Evolutionary conservation across 2,113 vertebrate species (phyloP).

Genomic region (Pollachius pollachius): DNA sequence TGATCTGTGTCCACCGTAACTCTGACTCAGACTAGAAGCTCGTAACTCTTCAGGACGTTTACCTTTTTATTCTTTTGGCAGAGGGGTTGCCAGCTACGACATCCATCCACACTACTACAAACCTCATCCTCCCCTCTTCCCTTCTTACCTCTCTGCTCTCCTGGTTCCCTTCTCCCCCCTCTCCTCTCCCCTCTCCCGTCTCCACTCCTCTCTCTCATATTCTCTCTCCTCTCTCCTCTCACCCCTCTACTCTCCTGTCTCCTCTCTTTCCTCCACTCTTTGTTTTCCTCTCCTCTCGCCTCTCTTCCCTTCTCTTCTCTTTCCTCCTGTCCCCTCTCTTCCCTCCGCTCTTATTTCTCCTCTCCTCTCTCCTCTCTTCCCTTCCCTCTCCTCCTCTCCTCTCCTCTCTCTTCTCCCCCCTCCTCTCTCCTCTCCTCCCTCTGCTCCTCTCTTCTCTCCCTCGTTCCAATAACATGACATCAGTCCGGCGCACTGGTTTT

Average conservation of each 20-base stretch:
- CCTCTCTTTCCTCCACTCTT: too few relatives aligned
- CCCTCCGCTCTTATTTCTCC: too few relatives aligned
- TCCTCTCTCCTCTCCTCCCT: too few relatives aligned
- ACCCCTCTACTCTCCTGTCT: too few relatives aligned
- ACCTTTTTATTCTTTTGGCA: constrained; percentile 49
- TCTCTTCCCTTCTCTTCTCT: too few relatives aligned
- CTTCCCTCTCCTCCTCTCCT: too few relatives aligned
- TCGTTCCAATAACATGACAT: constrained; percentile 62
- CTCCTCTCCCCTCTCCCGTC: too few relatives aligned
- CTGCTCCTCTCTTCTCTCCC: constrained; percentile 14
- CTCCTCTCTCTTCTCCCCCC: too few relatives aligned
- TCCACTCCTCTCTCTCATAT: background rate
- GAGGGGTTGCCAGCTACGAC: constrained; percentile 14
- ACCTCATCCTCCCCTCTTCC: background rate
- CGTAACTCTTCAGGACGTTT: constrained; percentile 61
- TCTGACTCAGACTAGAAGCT: constrained; percentile 56
- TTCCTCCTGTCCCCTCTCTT: too few relatives aligned
- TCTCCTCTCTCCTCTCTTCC: constrained; percentile 5
- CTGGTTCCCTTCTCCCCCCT: too few relatives aligned
- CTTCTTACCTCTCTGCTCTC: too few relatives aligned
- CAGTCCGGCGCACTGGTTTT: constrained; percentile 42
- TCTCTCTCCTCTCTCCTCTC: constrained; percentile 55
- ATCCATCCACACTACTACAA: constrained; percentile 46
- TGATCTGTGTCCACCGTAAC: constrained; percentile 71
- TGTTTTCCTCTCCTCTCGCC: too few relatives aligned